Evolutionary conservation across 2,888 invertebrate genomes (phyloP).

Genomic region (Idaea biselata): DNA sequence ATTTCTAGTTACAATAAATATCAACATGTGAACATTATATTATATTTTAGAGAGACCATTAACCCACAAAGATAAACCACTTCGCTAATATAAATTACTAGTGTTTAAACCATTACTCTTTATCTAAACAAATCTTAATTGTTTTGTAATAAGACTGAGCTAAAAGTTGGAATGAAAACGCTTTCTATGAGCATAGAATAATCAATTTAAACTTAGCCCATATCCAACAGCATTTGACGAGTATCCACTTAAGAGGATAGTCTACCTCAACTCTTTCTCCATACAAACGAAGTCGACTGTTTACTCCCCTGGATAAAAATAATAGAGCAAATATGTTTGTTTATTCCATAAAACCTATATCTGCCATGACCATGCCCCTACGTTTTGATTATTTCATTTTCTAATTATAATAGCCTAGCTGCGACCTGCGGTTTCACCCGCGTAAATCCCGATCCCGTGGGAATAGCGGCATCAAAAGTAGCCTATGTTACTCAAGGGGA

Average conservation of each 20-base stretch:
- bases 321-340: no score
- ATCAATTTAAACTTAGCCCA: not conserved
- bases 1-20: not conserved
- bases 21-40: not conserved
- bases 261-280: no score
- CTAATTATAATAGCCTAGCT: no score
- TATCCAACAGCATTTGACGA: not conserved
- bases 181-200: not conserved
- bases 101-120: conserved; percentile 10
- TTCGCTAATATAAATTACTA: conserved; percentile 24
- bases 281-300: no score
- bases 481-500: no score
- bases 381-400: no score
- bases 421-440: no score
- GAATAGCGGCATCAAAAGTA: no score
- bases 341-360: no score
- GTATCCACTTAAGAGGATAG: not conserved
- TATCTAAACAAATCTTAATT: conserved; percentile 9
- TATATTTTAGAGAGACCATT: conserved; percentile 17
- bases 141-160: not conserved
- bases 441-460: no score
- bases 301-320: no score
- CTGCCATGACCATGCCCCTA: no score
- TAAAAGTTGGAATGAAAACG: not conserved
- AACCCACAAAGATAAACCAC: conserved; percentile 29